phyloP scores from a whole-genome alignment of 2,113 vertebrate species.

The Chaenocephalus aceratus region DNA sequence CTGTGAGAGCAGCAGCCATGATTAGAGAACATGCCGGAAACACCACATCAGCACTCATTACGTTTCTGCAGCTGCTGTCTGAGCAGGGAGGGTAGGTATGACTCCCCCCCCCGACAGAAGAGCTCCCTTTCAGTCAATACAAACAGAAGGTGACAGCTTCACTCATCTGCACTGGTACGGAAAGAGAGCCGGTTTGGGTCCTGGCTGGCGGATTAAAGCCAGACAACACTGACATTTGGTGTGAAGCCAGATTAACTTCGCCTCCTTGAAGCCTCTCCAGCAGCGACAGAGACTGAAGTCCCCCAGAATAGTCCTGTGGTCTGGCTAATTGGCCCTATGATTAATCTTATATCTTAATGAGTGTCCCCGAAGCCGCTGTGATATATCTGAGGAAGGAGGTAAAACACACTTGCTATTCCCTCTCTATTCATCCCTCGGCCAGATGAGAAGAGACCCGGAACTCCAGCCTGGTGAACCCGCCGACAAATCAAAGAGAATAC shows the following conservation, averaged over 20 bases:
- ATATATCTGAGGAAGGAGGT: slow-evolving; percentile 69
- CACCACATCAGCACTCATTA: slow-evolving; percentile 18
- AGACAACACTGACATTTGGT: slow-evolving; percentile 66
- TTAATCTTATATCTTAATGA: slow-evolving; percentile 78
- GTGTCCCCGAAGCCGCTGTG: slow-evolving; percentile 65
- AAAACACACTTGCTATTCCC: slow-evolving; percentile 60
- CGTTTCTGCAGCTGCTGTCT: slow-evolving; percentile 39
- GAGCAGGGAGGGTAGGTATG: slow-evolving; percentile 48
- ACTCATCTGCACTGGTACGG: slow-evolving; percentile 43
- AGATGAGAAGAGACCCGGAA: slow-evolving; percentile 67
- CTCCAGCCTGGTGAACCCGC: slow-evolving; percentile 66
- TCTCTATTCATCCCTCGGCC: slow-evolving; percentile 65
- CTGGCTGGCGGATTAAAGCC: slow-evolving; percentile 63
- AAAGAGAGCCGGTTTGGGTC: slow-evolving; percentile 51
- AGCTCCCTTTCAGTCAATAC: slow-evolving; percentile 55
- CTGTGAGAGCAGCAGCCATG: slow-evolving; percentile 43
- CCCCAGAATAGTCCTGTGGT: slow-evolving; percentile 64
- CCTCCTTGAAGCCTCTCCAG: slow-evolving; percentile 73
- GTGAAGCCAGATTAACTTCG: slow-evolving; percentile 68
- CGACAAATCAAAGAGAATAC: slow-evolving; percentile 80
- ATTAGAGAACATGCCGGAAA: slow-evolving; percentile 57
- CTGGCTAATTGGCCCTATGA: slow-evolving; percentile 75
- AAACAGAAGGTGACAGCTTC: slow-evolving; percentile 64
- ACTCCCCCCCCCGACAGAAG: not conserved
- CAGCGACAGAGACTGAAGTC: slow-evolving; percentile 54